Evolutionary conservation across 2,888 invertebrate genomes (phyloP), one percentile per base, ranked within the genome.

Genomic region (Oithona nana): DNA sequence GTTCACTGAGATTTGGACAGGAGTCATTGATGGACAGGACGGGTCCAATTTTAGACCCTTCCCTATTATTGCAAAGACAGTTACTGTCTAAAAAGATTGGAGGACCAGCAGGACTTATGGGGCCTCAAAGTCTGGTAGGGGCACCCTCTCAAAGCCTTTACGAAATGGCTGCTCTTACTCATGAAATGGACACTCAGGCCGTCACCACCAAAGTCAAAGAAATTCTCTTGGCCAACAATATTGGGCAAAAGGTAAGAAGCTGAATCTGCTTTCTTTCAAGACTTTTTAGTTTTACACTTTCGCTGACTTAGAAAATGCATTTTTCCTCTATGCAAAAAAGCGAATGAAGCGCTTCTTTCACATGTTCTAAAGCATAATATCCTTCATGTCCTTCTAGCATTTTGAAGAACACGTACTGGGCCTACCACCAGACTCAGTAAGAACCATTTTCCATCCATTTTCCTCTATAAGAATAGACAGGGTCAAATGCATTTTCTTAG

Each of bases 201-300:
- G 90, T 95, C 69, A 95, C 95, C 1, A 92, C 92, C 8, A 89
- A 90, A 74, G 94, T 95, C 72, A 97, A 95, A 72, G 95, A 95
- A 73, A 92, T 94, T 0, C 77, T 97, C 11, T 77, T 95, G 61
- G 93, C 94, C 49, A 94, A 95, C 73, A 95, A 95, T 71, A 92
- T 97, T 68, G 95, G 95, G 2, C 97, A 97, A 75, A 95, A 95
- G 78, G 80, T 84, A 72, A 63, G 67, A 61, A 52, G 24, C 59
- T 11, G 29, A 26, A 54, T 54, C 54, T 8, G n/a, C 51, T 20
- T 26, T 24, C 26, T 54, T 20, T 54, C 54, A 24, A 24, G 26
- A 16, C 26, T 20, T 20, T 54, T 26, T 54, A 24, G 24, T 54
- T 54, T 26, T 8, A 51, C 39, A 16, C 16, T 39, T 39, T 16